Conservation (phyloP, 2,113 vertebrate genomes). For the Burhinus bistriatus region DNA sequence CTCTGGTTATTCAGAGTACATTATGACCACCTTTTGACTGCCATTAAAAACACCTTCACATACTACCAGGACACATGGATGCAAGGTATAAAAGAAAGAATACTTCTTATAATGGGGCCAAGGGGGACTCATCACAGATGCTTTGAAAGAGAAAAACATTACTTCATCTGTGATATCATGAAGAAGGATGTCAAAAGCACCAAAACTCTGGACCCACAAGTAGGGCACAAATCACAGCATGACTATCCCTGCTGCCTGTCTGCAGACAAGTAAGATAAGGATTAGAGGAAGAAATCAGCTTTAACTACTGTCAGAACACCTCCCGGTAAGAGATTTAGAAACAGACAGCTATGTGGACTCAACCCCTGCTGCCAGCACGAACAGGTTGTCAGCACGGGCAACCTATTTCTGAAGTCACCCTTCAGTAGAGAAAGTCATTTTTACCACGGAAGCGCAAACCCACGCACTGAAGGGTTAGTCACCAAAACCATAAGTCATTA, state of each 20-base stretch:
- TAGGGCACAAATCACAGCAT: not conserved
- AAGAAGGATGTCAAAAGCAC: not conserved
- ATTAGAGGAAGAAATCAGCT: not conserved
- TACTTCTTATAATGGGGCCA: not conserved
- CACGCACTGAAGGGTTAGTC: not conserved
- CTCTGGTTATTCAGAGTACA: not conserved
- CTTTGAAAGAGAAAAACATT: not conserved
- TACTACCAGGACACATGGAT: not conserved
- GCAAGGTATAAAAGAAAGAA: not conserved
- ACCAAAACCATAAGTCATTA: not conserved
- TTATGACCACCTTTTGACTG: not conserved
- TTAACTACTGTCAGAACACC: not conserved
- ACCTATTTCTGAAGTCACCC: not conserved
- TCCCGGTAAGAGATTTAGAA: not conserved
- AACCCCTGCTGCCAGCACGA: not conserved
- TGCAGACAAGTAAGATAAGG: not conserved
- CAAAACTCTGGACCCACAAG: not conserved
- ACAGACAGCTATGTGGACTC: not conserved
- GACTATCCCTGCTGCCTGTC: not conserved
- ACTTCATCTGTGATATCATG: not conserved
- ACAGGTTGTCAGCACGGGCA: not conserved
- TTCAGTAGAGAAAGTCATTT: not conserved
- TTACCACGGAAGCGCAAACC: not conserved
- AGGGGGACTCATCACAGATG: not conserved
- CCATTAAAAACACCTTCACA: not conserved